Evolutionary conservation across 2,113 vertebrate genomes (phyloP), one percentile per base, ranked within the genome.

Genomic region (Columba janthina): DNA sequence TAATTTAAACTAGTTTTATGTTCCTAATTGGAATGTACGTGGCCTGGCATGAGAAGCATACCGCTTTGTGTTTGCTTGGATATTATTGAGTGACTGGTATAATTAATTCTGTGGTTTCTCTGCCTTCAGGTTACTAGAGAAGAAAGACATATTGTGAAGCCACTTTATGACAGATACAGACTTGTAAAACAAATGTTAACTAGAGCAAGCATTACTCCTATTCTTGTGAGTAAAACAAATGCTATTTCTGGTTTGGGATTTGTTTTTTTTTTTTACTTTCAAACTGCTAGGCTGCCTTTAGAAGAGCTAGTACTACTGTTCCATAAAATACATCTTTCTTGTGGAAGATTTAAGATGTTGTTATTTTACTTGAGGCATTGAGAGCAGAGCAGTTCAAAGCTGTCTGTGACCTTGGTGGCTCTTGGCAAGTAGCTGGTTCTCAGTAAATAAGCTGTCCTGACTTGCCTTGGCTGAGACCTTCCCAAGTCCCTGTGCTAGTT

Each of bases 141-240:
- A 98, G 99, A 99, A 97, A 99, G 99, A 85, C 98, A 99, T 97
- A 98, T 99, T 97, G 99, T 99, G 97, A 99, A 99, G 97, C 99
- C 99, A 71, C 98, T 99, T 83, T 99, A 99, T 96, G 99, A 99
- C 93, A 98, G 99, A 97, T 99, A 99, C 97, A 98, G 99, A 88
- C 98, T 99, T 98, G 99, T 99, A 97, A 99, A 99, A 97, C 99
- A 99, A 98, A 99, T 99, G 99, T 98, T 99, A 96, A 99, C 99
- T 96, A 98, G 99, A 98, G 99, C 98, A 97, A 99, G 98, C 98
- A 99, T 99, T 97, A 99, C 98, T 78, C 99, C 99, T 60, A 94
- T 99, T 72, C 99, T 99, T 91, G 99, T 99, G 98, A 98, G 99
- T 98, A 97, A 96, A 97, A 85, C 56, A 89, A 95, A 69, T 54